Evolutionary conservation across 2,113 vertebrate genomes (phyloP).

Genomic region (Mionectes macconnelli): DNA sequence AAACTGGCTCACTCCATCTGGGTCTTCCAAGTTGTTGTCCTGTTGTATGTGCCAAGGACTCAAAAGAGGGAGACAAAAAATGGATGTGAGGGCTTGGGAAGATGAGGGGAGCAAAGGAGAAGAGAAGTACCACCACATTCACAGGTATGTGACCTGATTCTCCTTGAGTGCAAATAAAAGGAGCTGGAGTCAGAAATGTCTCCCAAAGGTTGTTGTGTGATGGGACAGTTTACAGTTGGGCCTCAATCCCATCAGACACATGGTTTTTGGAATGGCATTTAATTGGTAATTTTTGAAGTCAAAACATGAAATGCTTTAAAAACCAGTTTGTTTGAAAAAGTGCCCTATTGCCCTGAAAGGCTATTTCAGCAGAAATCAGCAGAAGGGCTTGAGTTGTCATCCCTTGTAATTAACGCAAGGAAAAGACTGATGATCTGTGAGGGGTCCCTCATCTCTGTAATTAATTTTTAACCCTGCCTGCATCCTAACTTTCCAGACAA

Average conservation of each 20-base stretch:
- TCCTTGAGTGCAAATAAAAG: not conserved
- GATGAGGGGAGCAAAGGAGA: not conserved
- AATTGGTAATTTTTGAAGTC: not conserved
- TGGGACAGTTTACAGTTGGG: not conserved
- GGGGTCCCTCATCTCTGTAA: not conserved
- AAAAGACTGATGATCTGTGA: not conserved
- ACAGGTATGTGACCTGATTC: not conserved
- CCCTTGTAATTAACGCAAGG: not conserved
- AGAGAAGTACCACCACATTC: not conserved
- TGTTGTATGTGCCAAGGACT: not conserved
- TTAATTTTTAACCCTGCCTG: not conserved
- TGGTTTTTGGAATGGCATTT: not conserved
- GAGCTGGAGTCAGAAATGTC: not conserved
- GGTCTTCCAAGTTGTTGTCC: not conserved
- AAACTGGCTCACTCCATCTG: accelerated
- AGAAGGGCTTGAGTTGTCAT: not conserved
- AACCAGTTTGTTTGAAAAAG: not conserved
- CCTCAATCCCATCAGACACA: not conserved
- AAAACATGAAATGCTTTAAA: not conserved
- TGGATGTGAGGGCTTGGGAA: not conserved
- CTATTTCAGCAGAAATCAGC: not conserved
- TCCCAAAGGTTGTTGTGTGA: not conserved
- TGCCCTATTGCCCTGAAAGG: not conserved
- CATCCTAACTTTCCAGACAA: not conserved
- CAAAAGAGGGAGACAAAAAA: not conserved